Percentiles rank a stretch among this genome's conserved stretches.
These are phyloP conservation scores for Cryptoleucopteryx plumbea DNA, from an alignment of 2,113 vertebrate species.

Conservation along the genomic window DNA sequence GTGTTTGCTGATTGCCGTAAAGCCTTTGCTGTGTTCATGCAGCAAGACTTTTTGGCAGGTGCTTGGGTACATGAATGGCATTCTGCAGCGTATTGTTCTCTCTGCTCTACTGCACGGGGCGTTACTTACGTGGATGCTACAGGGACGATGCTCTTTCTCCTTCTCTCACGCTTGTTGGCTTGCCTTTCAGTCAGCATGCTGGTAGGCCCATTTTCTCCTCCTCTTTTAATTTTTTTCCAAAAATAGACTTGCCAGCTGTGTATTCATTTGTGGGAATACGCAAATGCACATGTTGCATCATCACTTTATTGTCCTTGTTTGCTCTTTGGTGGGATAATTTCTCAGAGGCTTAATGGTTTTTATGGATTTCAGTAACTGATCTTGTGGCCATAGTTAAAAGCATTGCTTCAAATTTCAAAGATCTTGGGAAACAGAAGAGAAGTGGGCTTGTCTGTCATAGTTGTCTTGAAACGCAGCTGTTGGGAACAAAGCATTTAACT, in stretches of 20 bases:
- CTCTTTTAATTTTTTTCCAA: background rate
- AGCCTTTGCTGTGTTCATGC: background rate
- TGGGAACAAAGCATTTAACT: background rate
- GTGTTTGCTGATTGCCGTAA: background rate
- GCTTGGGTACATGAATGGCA: background rate
- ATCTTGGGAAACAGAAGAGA: background rate
- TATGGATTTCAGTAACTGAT: background rate
- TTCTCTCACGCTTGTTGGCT: background rate
- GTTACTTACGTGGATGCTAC: background rate
- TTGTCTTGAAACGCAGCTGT: background rate
- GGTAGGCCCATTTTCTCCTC: background rate
- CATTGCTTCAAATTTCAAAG: background rate
- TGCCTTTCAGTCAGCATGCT: background rate
- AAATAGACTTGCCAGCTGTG: slow-evolving; percentile 46
- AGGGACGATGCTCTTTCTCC: background rate
- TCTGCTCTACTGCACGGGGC: background rate
- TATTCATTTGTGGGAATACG: slow-evolving; percentile 39
- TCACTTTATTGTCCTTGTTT: background rate
- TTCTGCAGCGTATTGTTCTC: background rate
- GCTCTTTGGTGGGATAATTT: background rate
- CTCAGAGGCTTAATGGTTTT: background rate
- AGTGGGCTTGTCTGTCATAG: background rate
- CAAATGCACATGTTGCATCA: background rate
- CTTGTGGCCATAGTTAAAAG: background rate
- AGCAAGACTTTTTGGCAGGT: background rate